Evolutionary conservation across 2,797 vertebrate genomes (phyloP), one percentile per base, ranked within the genome.

Genomic region (Pipistrellus kuhlii): DNA sequence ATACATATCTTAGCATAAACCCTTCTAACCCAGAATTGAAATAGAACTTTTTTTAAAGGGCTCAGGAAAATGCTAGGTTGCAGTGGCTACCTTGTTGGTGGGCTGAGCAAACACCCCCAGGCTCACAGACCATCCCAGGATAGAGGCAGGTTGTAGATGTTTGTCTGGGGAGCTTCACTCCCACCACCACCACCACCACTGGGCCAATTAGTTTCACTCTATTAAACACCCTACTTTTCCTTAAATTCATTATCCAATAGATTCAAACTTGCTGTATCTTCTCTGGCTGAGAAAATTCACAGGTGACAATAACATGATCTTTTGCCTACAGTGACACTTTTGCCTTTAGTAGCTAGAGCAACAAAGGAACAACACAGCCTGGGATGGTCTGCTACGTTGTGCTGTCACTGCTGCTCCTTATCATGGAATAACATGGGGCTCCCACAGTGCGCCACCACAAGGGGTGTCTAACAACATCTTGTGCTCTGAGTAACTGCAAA

Each of bases 21-120:
- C 6, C 38, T 83, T 72, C 82, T 82, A 80, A 85, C 73, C 85
- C 66, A 94, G 81, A 94, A 97, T 94, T 94, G 94, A 95, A 96
- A 96, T 55, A 88, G 80, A 71, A 64, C 30, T 71, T 55, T 57
- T 30, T 30, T 18, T 15, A 66, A 27, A 55, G 76, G 59, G 41
- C 80, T 48, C 68, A 77, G 53, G 55, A 81, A 92, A 91, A 91
- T 81, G 59, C 62, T 83, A 81, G 48, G 17, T 5, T n/a, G 9
- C 0, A 0, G 2, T 82, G 51, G 23, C 48, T 68, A 78, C 85
- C 62, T 85, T 48, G 38, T 2, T 32, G 5, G 32, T 27, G 32
- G 6, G 5, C 14, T 17, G 11, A 20, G 41, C 1, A 1, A 64
- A 35, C 15, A 89, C 41, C 51, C 46, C 30, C 30, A 6, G 41